These are phyloP conservation scores for Artibeus lituratus DNA, from an alignment of 2,797 vertebrate species.

Conservation along the genomic window DNA sequence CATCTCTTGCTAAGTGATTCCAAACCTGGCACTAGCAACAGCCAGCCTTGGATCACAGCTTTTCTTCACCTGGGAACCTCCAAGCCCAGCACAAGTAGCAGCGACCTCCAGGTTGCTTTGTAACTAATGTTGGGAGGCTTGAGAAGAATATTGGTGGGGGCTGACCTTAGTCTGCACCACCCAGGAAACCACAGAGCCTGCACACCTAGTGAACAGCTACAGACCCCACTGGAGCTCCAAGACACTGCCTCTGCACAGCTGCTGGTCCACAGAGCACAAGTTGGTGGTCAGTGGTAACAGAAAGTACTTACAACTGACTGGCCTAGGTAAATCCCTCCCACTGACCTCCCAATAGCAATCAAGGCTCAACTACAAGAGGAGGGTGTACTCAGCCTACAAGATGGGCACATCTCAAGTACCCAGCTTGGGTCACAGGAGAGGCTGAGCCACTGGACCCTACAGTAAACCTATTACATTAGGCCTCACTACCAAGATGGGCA, in stretches of 20 bases:
- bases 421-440: neutral
- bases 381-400: neutral
- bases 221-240: neutral
- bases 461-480: neutral
- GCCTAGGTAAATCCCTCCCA: neutral
- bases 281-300: neutral
- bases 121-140: neutral
- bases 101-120: neutral
- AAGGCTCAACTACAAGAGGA: neutral
- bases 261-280: neutral
- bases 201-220: neutral
- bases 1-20: neutral
- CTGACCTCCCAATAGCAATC: neutral
- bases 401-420: neutral
- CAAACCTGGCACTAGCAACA: neutral
- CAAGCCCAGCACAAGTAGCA: neutral
- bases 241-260: neutral
- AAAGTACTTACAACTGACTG: neutral
- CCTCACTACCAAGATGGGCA: neutral
- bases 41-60: neutral
- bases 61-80: neutral
- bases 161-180: neutral
- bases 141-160: neutral
- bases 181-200: neutral
- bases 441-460: neutral